These are phyloP conservation scores for Conus ventricosus DNA, from an alignment of 1,140 invertebrate species.

Conservation along the genomic window DNA sequence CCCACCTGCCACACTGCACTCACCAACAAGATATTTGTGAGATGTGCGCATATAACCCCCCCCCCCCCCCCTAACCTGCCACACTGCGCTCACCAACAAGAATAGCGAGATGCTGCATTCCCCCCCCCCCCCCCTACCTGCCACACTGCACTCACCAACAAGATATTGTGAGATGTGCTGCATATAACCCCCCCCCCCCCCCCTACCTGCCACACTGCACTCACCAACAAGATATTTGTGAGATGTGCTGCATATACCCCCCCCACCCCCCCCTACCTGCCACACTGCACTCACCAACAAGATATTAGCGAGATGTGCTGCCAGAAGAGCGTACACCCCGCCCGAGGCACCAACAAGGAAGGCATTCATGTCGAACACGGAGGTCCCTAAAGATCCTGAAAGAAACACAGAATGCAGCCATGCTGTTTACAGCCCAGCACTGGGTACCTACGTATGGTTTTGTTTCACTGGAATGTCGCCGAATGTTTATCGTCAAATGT, in stretches of 20 bases:
- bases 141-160: too few species aligned
- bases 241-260: conserved; percentile 81
- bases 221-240: conserved; percentile 90
- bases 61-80: too few species aligned
- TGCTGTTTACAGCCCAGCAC: too few species aligned
- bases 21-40: conserved; percentile 92
- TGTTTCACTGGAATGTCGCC: too few species aligned
- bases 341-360: conserved; percentile 95
- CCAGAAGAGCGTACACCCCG: conserved; percentile 88
- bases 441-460: too few species aligned
- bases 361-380: conserved; percentile 94
- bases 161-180: conserved; percentile 75
- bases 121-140: too few species aligned
- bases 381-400: conserved; percentile 90
- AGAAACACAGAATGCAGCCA: too few species aligned
- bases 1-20: conserved; percentile 49
- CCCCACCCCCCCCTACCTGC: too few species aligned
- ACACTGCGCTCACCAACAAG: too few species aligned
- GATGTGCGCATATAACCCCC: conserved; percentile 80
- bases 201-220: conserved; percentile 37
- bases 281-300: conserved; percentile 79
- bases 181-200: too few species aligned
- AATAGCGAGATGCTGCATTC: too few species aligned
- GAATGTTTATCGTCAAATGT: too few species aligned
- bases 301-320: conserved; percentile 95